These are phyloP conservation scores for Vultur gryphus DNA, from an alignment of 2,797 vertebrate genomes.

Conservation along the genomic window DNA sequence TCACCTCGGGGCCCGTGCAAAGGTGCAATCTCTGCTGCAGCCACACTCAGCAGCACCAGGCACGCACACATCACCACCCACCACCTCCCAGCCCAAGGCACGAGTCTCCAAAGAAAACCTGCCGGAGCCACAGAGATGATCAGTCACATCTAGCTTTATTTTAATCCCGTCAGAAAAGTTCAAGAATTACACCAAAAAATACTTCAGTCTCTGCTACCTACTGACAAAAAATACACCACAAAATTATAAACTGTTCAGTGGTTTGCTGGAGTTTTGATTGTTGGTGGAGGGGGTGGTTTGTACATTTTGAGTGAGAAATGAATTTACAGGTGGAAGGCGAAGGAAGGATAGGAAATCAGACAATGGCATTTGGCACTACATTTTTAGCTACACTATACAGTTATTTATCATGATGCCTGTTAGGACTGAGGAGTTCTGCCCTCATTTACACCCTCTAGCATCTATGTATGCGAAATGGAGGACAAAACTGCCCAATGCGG, in stretches of 20 bases:
- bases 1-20: background rate
- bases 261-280: constrained; percentile 53
- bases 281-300: constrained; percentile 53
- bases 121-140: constrained; percentile 33
- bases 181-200: constrained; percentile 85
- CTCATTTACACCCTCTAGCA: constrained; percentile 37
- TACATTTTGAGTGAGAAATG: constrained; percentile 73
- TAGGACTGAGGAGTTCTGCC: constrained; percentile 53
- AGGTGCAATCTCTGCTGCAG: background rate
- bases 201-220: constrained; percentile 85
- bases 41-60: background rate
- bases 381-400: constrained; percentile 69
- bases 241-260: constrained; percentile 80
- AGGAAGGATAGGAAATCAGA: constrained; percentile 43
- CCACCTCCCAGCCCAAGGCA: background rate
- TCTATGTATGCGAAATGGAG: constrained; percentile 17
- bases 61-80: background rate
- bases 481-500: constrained; percentile 36
- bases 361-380: constrained; percentile 69
- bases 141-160: constrained; percentile 85
- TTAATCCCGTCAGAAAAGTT: constrained; percentile 81
- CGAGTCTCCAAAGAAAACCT: background rate
- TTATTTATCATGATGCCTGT: constrained; percentile 63
- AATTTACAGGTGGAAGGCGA: constrained; percentile 75
- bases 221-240: constrained; percentile 84